These are phyloP conservation scores for Sinohyriopsis cumingii DNA, from an alignment of 2,888 invertebrate species.

Conservation along the genomic window DNA sequence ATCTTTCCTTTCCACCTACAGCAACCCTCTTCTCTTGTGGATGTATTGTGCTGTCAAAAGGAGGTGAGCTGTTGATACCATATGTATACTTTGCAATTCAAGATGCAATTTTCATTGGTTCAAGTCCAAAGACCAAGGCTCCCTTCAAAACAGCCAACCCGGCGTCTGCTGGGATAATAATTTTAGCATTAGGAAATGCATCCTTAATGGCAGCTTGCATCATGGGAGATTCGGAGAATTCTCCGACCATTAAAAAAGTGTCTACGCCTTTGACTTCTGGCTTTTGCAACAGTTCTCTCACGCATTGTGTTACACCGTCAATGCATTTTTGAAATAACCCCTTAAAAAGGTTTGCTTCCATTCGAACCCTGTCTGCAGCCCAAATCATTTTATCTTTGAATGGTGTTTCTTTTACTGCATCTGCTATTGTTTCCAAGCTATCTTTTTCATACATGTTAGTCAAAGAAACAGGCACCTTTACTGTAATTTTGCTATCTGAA, in stretches of 20 bases:
- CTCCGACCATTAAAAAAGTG: slow-evolving; percentile 11
- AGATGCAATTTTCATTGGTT: no score
- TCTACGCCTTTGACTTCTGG: slow-evolving; percentile 1
- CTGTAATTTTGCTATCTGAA: background rate
- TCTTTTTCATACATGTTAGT: background rate
- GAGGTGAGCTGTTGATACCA: no score
- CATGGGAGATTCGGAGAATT: slow-evolving; percentile 12
- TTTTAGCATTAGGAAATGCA: background rate
- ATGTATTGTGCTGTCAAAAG: no score
- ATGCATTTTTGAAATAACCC: background rate
- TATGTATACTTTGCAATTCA: no score
- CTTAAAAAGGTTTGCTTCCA: slow-evolving; percentile 1
- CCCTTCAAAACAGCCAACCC: slow-evolving; percentile 1
- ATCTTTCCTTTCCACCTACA: no score
- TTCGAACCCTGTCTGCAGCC: slow-evolving; percentile 5
- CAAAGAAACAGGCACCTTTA: slow-evolving; percentile 1
- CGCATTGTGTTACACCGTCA: background rate
- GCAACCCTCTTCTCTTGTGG: no score
- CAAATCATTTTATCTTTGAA: background rate
- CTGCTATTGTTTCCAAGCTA: background rate
- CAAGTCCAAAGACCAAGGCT: background rate
- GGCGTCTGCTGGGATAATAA: slow-evolving; percentile 1
- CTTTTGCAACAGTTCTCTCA: slow-evolving; percentile 1
- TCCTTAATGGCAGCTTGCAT: slow-evolving; percentile 4
- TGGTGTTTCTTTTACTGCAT: background rate